Percentiles rank a stretch among this genome's conserved stretches.
phyloP scores from a whole-genome alignment of 2,113 vertebrate species.

The Protobothrops flavoviridis region DNA sequence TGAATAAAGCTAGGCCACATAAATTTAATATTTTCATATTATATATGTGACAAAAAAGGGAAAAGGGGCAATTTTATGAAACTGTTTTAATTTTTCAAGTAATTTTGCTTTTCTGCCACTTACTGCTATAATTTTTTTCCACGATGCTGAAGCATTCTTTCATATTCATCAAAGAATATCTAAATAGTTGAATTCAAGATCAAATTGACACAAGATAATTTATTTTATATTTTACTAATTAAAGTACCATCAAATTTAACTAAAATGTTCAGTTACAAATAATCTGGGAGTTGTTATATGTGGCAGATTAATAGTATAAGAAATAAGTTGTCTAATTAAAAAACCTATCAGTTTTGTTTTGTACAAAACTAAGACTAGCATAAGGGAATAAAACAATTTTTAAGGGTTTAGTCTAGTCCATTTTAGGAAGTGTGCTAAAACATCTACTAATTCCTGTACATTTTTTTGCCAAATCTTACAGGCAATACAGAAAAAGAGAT shows the following conservation, averaged over 20 bases:
- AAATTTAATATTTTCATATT: background rate
- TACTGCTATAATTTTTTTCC: background rate
- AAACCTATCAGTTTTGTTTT: background rate
- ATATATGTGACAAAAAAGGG: background rate
- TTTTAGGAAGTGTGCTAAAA: background rate
- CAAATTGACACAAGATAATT: background rate
- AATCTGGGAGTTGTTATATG: constrained; percentile 32
- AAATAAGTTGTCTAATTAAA: background rate
- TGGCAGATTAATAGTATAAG: background rate
- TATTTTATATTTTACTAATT: background rate
- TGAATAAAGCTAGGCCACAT: background rate
- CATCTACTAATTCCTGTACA: background rate
- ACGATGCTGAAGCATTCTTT: background rate
- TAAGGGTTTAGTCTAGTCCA: constrained; percentile 23
- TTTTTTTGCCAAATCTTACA: background rate
- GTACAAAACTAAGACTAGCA: constrained; percentile 26
- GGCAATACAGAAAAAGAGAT: background rate
- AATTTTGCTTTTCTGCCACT: constrained; percentile 14
- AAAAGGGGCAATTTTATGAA: background rate
- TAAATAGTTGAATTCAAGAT: background rate
- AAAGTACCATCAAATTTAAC: constrained; percentile 34
- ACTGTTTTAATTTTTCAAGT: constrained; percentile 1
- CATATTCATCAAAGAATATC: background rate
- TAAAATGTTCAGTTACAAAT: constrained; percentile 11
- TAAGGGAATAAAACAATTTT: constrained; percentile 19